Evolutionary conservation across 2,888 invertebrate species (phyloP).

Genomic region (Hemistola chrysoprasaria): DNA sequence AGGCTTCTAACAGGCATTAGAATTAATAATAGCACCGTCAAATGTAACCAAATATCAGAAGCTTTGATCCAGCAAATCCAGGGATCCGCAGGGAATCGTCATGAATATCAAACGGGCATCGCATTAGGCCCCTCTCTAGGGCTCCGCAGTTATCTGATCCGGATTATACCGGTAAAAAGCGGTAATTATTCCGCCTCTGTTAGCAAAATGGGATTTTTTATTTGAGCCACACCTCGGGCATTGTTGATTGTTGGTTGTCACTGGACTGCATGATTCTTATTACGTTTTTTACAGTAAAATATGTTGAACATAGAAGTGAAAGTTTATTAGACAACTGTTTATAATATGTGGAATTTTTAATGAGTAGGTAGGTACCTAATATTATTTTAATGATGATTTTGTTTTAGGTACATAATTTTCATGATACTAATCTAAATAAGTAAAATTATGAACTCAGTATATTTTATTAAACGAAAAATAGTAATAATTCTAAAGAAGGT

Average conservation of each 20-base stretch:
- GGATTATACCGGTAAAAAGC: slow-evolving; percentile 77
- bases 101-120: slow-evolving; percentile 77
- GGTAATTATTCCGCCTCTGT: slow-evolving; percentile 76
- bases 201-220: slow-evolving; percentile 70
- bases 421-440: too few relatives aligned
- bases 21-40: slow-evolving; percentile 13
- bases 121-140: slow-evolving; percentile 42
- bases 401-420: too few relatives aligned
- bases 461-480: too few relatives aligned
- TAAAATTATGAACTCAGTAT: too few relatives aligned
- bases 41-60: slow-evolving; percentile 28
- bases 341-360: too few relatives aligned
- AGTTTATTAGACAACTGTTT: too few relatives aligned
- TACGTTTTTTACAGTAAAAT: slow-evolving; percentile 24
- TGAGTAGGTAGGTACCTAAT: too few relatives aligned
- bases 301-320: slow-evolving; percentile 5
- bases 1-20: too few relatives aligned
- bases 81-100: slow-evolving; percentile 50
- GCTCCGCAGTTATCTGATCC: slow-evolving; percentile 64
- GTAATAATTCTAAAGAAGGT: too few relatives aligned
- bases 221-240: slow-evolving; percentile 69
- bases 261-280: slow-evolving; percentile 48
- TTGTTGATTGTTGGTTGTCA: slow-evolving; percentile 56
- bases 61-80: slow-evolving; percentile 46
- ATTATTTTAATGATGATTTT: too few relatives aligned